A percentile compares a stretch with the other conserved stretches of the same genome.
Evolutionary conservation across 2,888 invertebrate species (phyloP).

Genomic region (Sepioteuthis lessoniana): DNA sequence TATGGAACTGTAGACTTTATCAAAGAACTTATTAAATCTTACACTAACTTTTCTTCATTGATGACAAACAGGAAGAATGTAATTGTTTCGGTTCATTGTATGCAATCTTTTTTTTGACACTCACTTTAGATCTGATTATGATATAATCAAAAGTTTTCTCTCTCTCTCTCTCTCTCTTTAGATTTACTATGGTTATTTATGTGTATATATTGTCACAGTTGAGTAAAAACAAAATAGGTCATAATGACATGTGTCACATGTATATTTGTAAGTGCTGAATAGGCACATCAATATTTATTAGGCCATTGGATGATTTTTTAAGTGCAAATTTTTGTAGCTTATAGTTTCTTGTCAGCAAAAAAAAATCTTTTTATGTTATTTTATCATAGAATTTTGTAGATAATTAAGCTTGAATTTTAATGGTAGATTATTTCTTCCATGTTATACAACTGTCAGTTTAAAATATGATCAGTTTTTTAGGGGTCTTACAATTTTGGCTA

Average conservation of each 20-base stretch:
- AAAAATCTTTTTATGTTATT: no score
- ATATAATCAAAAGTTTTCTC: neutral
- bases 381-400: neutral
- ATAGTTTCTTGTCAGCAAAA: no score
- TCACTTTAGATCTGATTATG: neutral
- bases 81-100: neutral
- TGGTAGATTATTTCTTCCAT: neutral
- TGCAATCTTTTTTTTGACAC: neutral
- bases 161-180: neutral
- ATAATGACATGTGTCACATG: neutral
- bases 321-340: no score
- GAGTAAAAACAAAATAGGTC: neutral
- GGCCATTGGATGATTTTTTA: no score
- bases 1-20: neutral
- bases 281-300: no score
- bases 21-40: neutral
- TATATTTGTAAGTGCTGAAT: neutral
- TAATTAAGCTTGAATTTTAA: neutral
- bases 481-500: neutral
- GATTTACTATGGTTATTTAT: slow-evolving; percentile 5
- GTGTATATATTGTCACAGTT: neutral
- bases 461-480: neutral
- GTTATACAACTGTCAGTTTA: neutral
- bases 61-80: neutral
- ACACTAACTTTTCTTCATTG: neutral